Conservation (phyloP, 2,888 invertebrate species). For the Mesoligia furuncula region DNA sequence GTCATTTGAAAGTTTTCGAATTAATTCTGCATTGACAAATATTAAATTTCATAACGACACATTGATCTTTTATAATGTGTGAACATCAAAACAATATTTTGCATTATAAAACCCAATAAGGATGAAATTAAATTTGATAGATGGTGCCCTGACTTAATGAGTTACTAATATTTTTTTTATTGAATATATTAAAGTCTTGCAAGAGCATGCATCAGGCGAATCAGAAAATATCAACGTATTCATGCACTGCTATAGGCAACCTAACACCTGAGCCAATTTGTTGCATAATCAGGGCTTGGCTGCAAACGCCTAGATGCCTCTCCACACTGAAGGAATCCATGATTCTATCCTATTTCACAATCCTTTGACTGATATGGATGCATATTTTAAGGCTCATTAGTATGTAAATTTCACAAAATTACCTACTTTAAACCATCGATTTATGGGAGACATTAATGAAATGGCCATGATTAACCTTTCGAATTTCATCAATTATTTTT, state of each 20-base stretch:
- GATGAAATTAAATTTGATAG: constrained; percentile 28
- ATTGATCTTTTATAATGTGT: not conserved
- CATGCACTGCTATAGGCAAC: constrained; percentile 64
- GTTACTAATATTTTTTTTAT: constrained; percentile 32
- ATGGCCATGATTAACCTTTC: constrained; percentile 38
- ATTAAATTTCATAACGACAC: constrained; percentile 1
- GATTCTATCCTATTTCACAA: constrained; percentile 67
- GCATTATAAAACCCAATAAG: not conserved
- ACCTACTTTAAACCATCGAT: constrained; percentile 15
- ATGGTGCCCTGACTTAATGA: constrained; percentile 37
- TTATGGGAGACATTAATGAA: constrained; percentile 13
- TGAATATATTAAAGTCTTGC: constrained; percentile 45
- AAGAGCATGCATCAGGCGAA: constrained; percentile 65
- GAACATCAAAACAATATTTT: constrained; percentile 4
- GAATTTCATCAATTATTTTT: constrained; percentile 28
- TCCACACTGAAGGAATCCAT: constrained; percentile 75
- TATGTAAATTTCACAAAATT: constrained; percentile 22
- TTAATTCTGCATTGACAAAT: constrained; percentile 11
- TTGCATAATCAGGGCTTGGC: constrained; percentile 81
- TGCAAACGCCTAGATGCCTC: constrained; percentile 71
- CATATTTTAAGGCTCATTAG: constrained; percentile 35
- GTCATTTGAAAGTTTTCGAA: constrained; percentile 7
- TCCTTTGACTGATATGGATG: constrained; percentile 47
- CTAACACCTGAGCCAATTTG: constrained; percentile 73
- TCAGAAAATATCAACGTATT: constrained; percentile 71